Evolutionary conservation across 2,888 invertebrate species (phyloP).

Genomic region (Rhimphoctona megacephalus): DNA sequence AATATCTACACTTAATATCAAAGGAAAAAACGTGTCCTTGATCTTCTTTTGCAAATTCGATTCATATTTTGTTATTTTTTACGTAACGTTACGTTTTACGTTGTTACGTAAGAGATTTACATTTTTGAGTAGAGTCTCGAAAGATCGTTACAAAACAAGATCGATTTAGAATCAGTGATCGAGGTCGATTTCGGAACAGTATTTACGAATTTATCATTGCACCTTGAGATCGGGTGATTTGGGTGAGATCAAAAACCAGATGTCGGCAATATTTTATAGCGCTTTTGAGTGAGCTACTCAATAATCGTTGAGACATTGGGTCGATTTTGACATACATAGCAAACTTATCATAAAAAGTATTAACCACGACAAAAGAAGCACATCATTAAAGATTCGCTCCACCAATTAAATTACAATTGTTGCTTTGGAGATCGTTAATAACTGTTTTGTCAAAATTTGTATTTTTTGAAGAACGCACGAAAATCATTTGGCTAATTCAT

Average conservation of each 20-base stretch:
- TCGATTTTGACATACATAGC: not conserved
- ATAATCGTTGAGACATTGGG: not conserved
- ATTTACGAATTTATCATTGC: not conserved
- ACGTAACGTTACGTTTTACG: not conserved
- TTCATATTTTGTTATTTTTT: not conserved
- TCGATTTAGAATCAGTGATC: not conserved
- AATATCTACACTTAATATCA: not conserved
- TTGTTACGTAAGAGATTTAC: not conserved
- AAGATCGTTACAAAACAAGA: not conserved
- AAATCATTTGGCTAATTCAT: not conserved
- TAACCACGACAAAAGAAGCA: not conserved
- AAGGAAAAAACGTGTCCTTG: not conserved
- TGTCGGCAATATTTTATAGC: not conserved
- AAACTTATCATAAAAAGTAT: not conserved
- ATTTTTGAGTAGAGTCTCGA: not conserved
- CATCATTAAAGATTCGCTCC: not conserved
- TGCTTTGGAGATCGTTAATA: not conserved
- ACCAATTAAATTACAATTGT: not conserved
- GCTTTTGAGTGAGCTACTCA: not conserved
- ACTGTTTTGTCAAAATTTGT: not conserved
- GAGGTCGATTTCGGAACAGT: constrained; percentile 10
- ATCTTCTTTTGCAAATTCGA: not conserved
- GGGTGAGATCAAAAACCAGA: not conserved
- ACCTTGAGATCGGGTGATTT: not conserved
- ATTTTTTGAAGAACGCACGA: not conserved